phyloP scores from a whole-genome alignment of 2,797 vertebrate genomes.

The Margarornis squamiger region DNA sequence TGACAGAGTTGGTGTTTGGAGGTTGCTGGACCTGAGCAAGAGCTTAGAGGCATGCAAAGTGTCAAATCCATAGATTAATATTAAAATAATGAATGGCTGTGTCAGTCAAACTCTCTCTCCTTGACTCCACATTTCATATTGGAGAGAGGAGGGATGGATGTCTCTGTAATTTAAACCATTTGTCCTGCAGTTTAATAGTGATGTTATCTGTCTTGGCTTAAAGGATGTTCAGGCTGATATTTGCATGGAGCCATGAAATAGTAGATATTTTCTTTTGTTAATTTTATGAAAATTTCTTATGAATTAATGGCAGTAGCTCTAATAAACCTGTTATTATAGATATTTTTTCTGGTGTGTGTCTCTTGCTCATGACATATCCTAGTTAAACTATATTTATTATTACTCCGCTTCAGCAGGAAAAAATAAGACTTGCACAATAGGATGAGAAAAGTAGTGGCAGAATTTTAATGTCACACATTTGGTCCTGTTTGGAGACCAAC shows the following conservation, averaged over 20 bases:
- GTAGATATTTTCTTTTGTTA: background rate
- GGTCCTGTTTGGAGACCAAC: background rate
- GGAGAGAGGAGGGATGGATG: background rate
- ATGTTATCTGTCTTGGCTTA: background rate
- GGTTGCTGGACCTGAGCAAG: background rate
- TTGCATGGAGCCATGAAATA: background rate
- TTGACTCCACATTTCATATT: background rate
- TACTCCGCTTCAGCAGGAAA: background rate
- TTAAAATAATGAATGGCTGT: background rate
- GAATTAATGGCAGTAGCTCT: background rate
- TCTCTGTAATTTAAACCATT: background rate
- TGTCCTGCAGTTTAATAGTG: background rate
- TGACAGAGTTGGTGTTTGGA: background rate
- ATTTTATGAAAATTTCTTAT: background rate
- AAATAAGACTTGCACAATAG: background rate
- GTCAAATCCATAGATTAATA: background rate
- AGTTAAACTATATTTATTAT: background rate
- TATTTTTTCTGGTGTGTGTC: background rate
- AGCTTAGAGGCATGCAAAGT: background rate
- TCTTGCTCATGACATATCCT: background rate
- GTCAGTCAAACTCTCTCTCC: background rate
- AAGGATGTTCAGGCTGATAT: background rate
- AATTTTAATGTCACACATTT: background rate
- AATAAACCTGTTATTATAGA: slow-evolving; percentile 34
- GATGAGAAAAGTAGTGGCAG: background rate